Base-by-base conservation (phyloP, 2,888 invertebrate species). In the Drosophila emarginata region DNA sequence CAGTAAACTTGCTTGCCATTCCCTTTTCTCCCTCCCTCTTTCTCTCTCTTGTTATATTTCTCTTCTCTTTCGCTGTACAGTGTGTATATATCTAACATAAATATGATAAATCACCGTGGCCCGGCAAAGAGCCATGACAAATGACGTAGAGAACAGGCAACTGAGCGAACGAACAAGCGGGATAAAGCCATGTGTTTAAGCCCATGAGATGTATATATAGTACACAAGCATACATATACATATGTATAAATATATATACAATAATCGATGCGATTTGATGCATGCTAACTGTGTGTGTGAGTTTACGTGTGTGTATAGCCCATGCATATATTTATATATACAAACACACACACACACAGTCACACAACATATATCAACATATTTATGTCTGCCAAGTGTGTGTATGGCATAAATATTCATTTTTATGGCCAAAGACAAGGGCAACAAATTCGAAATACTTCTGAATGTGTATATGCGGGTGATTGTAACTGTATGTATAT, bases 231-330 rank as follows among this genome's bases (percentile, higher is more conserved):
- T 11, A 32, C 9, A 28, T 28, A 6, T 28, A 23, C 5, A 36
- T 12, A 54, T 32, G 26, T 15, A 54, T 12, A 26, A 26, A 36
- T 65, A 60, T 56, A 64, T 60, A 67, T 77, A 80, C 78, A 79
- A 88, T 86, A 84, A 88, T 84, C 83, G 87, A 84, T 88, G 75
- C 87, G 87, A 88, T 88, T 86, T 84, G 88, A 84, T 82, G 86
- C 80, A 85, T 72, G 73, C 74, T 67, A 80, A 73, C 70, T 63
- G 53, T 50, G 7, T 65, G 50, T 37, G 37, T 61, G 53, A n/a
- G n/a, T n/a, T n/a, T n/a, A n/a, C n/a, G n/a, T n/a, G n/a, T 37
- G 37, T 61, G 53, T 59, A 32, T 39, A 21, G 39, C 59, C 54
- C 45, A 52, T 59, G 61, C 64, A 61, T 56, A 28, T 61, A 40